A percentile compares a stretch with the other conserved stretches of the same genome.
phyloP scores from a whole-genome alignment of 2,888 invertebrate species.

The Tetragonisca angustula region DNA sequence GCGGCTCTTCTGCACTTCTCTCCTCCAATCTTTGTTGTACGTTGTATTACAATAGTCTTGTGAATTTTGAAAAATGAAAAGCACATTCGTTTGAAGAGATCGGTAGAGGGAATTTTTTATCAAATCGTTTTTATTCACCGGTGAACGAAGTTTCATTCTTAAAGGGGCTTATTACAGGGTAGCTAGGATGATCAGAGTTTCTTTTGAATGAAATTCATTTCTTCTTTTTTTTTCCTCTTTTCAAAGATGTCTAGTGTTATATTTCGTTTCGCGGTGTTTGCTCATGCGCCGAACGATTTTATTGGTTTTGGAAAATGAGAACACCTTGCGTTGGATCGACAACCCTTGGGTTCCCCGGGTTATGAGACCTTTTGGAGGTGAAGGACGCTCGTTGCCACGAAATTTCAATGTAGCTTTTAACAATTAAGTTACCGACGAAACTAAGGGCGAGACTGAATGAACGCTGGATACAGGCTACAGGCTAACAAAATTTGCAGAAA shows the following conservation, averaged over 20 bases:
- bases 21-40: not conserved
- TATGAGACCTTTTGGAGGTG: constrained; percentile 66
- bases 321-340: constrained; percentile 70
- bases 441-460: not conserved
- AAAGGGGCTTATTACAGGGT: not conserved
- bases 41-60: not conserved
- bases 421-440: not conserved
- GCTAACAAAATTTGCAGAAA: not conserved
- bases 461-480: not conserved
- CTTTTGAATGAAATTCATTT: not conserved
- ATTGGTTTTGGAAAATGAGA: constrained; percentile 68
- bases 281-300: constrained; percentile 65
- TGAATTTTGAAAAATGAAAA: no score
- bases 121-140: not conserved
- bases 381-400: constrained; percentile 62
- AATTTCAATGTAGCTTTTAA: constrained; percentile 41
- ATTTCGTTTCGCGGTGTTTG: constrained; percentile 19
- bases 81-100: not conserved
- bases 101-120: no score
- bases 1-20: constrained; percentile 3
- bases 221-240: not conserved
- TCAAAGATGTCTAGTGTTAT: constrained; percentile 13
- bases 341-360: constrained; percentile 69
- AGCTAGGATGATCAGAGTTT: not conserved
- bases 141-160: not conserved